These are phyloP conservation scores for Leptinotarsa haldemani DNA, from an alignment of 2,888 invertebrate genomes.

Conservation along the genomic window DNA sequence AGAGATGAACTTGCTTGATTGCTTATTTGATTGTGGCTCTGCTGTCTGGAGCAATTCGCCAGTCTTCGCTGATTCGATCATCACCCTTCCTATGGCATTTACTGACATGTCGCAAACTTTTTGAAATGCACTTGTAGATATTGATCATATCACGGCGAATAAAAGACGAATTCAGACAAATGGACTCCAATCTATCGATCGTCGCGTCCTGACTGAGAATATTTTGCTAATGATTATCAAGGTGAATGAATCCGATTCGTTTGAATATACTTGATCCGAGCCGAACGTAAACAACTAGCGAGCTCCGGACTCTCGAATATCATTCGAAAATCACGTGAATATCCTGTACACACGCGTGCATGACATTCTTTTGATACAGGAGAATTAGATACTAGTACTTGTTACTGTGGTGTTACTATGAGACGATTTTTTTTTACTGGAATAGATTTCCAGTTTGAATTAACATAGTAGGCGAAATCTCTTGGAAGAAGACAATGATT, in stretches of 20 bases:
- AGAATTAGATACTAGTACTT: neutral
- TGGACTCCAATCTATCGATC: too few relatives aligned
- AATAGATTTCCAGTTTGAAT: too few relatives aligned
- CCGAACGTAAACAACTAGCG: conserved; percentile 8
- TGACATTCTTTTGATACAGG: neutral
- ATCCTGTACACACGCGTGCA: neutral
- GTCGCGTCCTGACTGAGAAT: neutral
- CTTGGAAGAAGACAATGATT: too few relatives aligned
- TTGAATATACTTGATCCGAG: neutral
- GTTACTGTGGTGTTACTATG: neutral
- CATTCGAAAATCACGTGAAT: conserved; percentile 7
- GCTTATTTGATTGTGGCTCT: too few relatives aligned
- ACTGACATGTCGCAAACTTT: too few relatives aligned
- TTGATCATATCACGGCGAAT: too few relatives aligned
- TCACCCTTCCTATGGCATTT: too few relatives aligned
- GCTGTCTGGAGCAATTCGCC: too few relatives aligned
- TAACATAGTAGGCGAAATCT: too few relatives aligned
- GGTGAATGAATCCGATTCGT: neutral
- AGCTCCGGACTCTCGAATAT: neutral
- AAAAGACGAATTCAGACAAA: neutral
- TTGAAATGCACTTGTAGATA: too few relatives aligned
- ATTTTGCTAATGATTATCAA: neutral
- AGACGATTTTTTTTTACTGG: neutral
- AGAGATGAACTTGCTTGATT: too few relatives aligned
- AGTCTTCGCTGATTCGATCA: too few relatives aligned